Evolutionary conservation across 2,888 invertebrate species (phyloP).

Genomic region (Microplitis manilae): DNA sequence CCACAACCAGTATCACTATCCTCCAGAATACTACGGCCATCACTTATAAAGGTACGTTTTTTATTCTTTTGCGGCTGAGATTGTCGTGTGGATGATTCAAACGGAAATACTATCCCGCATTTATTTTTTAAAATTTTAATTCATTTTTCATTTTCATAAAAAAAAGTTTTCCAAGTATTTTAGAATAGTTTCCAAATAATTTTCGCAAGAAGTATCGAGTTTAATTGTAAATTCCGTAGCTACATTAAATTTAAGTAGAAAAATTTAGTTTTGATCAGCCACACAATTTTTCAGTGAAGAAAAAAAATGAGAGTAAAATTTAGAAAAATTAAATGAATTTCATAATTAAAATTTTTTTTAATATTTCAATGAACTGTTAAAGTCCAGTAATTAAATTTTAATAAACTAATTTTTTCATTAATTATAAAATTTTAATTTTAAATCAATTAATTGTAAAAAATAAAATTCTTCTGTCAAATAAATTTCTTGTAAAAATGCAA

Average conservation of each 20-base stretch:
- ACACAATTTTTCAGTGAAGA: constrained; percentile 52
- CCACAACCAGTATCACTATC: constrained; percentile 95
- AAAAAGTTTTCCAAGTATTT: too few species aligned
- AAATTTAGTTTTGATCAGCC: constrained; percentile 21
- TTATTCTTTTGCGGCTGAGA: background rate
- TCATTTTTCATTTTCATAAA: background rate
- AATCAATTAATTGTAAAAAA: too few species aligned
- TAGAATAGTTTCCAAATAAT: too few species aligned
- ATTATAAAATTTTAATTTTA: too few species aligned
- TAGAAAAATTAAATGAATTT: too few species aligned
- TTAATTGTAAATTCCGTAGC: too few species aligned
- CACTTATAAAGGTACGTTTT: constrained; percentile 81
- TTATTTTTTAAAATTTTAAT: background rate
- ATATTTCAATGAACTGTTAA: too few species aligned
- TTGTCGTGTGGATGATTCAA: background rate
- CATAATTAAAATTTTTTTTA: too few species aligned
- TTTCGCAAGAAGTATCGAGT: too few species aligned
- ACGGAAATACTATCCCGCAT: background rate
- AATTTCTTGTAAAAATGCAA: background rate
- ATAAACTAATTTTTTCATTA: too few species aligned
- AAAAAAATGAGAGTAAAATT: constrained; percentile 38
- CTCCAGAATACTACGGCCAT: constrained; percentile 94
- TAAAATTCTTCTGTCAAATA: too few species aligned
- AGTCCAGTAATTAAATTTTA: too few species aligned
- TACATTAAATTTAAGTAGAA: background rate